Evolutionary conservation across 2,888 invertebrate genomes (phyloP).

Genomic region (Pandemis cinnamomeana): DNA sequence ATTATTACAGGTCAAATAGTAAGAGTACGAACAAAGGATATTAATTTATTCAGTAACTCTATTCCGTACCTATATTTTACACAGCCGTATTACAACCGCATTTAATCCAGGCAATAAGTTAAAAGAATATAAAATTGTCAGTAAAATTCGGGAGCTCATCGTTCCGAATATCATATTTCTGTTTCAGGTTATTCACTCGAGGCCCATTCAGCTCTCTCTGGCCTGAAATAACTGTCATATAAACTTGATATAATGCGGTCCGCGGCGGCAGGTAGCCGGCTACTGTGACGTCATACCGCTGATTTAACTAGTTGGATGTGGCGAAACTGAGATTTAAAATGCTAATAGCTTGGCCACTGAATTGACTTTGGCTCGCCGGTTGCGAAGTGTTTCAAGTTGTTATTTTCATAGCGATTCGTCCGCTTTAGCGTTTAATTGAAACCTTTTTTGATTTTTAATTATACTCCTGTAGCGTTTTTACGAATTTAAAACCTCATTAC

Average conservation of each 20-base stretch:
- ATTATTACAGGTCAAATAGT: too few species aligned
- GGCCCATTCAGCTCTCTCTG: conserved; percentile 38
- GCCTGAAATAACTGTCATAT: conserved; percentile 42
- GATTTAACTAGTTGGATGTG: conserved; percentile 39
- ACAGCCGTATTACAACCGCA: conserved; percentile 25
- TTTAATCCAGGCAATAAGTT: conserved; percentile 39
- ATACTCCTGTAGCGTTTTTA: background rate
- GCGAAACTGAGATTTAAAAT: conserved; percentile 34
- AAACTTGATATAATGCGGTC: conserved; percentile 42
- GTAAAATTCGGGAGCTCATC: conserved; percentile 39
- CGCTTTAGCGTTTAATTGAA: background rate
- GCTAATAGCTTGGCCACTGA: conserved; percentile 20
- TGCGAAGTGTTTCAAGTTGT: background rate
- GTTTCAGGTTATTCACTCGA: conserved; percentile 42
- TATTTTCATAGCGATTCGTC: background rate
- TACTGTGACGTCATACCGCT: conserved; percentile 31
- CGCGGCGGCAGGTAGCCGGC: conserved; percentile 38
- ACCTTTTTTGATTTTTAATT: background rate
- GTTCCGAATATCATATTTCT: conserved; percentile 41
- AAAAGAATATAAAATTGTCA: conserved; percentile 42
- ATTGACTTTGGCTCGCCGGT: conserved; percentile 1
- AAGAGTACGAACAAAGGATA: too few species aligned
- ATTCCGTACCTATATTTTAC: conserved; percentile 1
- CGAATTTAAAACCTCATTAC: background rate
- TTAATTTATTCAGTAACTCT: too few species aligned